Percentiles rank a stretch among this genome's conserved stretches.
Conservation (phyloP, 2,113 vertebrate species). For the Etheostoma spectabile region DNA sequence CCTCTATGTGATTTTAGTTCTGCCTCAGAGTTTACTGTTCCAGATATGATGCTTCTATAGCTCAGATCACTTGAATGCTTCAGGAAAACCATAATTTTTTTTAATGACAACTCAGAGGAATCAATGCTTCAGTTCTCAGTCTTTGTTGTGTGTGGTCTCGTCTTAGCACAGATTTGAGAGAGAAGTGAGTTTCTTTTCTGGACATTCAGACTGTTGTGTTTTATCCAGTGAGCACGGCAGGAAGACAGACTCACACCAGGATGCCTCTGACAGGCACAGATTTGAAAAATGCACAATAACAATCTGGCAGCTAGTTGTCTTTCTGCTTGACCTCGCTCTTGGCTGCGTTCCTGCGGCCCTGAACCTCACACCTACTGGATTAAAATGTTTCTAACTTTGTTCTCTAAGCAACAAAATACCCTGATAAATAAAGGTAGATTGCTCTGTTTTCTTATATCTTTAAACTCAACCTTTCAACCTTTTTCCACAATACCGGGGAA, state of each 20-base stretch:
- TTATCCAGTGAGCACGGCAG: slow-evolving; percentile 1
- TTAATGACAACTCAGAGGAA: slow-evolving; percentile 7
- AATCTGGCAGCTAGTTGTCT: not conserved
- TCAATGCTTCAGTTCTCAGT: not conserved
- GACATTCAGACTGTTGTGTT: not conserved
- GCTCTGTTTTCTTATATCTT: not conserved
- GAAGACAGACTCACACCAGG: slow-evolving; percentile 25
- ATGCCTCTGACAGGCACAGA: slow-evolving; percentile 20
- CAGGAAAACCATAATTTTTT: not conserved
- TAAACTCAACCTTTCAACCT: not conserved
- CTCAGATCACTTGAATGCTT: slow-evolving; percentile 3
- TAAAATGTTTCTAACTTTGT: not conserved
- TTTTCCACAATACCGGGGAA: too few species aligned
- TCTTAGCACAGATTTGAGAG: not conserved
- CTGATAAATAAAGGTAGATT: not conserved
- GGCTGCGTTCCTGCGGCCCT: not conserved
- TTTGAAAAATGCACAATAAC: slow-evolving; percentile 24
- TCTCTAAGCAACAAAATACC: not conserved
- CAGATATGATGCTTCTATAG: not conserved
- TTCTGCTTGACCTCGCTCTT: slow-evolving; percentile 14
- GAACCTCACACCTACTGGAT: not conserved
- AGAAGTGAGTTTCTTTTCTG: not conserved
- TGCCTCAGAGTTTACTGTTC: not conserved
- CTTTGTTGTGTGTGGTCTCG: not conserved
- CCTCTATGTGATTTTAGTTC: not conserved